Conservation (phyloP, 2,888 invertebrate genomes). For the Idaea aversata region DNA sequence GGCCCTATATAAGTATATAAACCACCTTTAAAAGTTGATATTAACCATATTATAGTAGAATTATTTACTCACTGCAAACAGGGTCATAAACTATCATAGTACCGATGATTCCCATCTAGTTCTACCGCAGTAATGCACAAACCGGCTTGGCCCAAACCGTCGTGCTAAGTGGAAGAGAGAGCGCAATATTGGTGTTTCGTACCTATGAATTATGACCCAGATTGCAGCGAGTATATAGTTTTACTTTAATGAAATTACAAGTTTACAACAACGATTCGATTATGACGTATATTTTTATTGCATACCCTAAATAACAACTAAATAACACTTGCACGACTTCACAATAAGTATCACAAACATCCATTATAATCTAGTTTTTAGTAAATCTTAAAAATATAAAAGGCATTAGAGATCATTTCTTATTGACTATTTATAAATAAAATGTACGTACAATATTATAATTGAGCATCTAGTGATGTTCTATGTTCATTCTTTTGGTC, state of each 20-base stretch:
- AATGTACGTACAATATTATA: constrained; percentile 6
- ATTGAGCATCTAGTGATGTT: background rate
- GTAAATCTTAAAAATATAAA: constrained; percentile 53
- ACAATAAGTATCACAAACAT: constrained; percentile 60
- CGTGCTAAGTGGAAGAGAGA: too few species aligned
- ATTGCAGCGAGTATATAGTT: too few species aligned
- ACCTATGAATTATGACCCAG: too few species aligned
- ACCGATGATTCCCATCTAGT: too few species aligned
- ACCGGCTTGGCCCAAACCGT: too few species aligned
- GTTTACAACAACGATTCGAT: background rate
- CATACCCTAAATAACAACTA: constrained; percentile 18
- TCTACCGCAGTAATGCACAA: too few species aligned
- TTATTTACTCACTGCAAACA: too few species aligned
- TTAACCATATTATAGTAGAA: background rate
- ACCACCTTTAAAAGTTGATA: background rate
- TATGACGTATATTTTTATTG: background rate
- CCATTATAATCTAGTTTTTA: constrained; percentile 44
- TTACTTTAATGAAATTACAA: background rate
- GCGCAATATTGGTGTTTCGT: too few species aligned
- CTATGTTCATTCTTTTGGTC: background rate
- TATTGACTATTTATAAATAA: constrained; percentile 23
- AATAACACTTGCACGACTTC: constrained; percentile 26
- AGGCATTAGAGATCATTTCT: constrained; percentile 69
- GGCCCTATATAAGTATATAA: background rate
- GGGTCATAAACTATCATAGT: too few species aligned